Conservation (phyloP, 2,888 invertebrate species). For the Cryptus armator region DNA sequence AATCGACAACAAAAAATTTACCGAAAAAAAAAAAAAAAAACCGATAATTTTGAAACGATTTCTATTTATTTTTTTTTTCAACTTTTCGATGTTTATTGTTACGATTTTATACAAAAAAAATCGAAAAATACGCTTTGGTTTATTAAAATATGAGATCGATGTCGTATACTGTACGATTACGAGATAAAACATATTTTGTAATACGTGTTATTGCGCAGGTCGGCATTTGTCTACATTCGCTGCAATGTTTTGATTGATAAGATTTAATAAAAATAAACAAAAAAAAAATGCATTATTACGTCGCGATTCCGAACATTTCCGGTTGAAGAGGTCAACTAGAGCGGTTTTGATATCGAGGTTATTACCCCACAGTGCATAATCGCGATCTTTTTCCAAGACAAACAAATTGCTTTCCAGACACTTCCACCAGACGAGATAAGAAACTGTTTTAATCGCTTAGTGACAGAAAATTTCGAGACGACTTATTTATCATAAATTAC, state of each 20-base stretch:
- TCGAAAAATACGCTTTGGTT: too few species aligned
- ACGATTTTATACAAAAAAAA: too few species aligned
- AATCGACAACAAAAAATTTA: too few species aligned
- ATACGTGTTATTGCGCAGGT: background rate
- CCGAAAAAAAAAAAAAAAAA: too few species aligned
- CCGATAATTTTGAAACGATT: too few species aligned
- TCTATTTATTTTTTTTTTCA: too few species aligned
- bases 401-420: background rate
- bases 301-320: background rate
- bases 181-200: background rate
- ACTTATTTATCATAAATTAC: background rate
- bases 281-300: background rate
- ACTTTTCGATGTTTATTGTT: too few species aligned
- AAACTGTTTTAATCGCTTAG: background rate
- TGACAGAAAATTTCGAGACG: background rate
- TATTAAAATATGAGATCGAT: too few species aligned
- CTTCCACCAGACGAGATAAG: background rate
- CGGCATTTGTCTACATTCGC: background rate
- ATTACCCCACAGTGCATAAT: background rate
- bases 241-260: conserved; percentile 8
- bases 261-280: background rate
- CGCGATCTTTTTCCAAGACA: background rate
- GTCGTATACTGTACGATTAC: too few species aligned
- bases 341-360: background rate
- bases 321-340: background rate